Percentiles rank a stretch among this genome's conserved stretches.
Evolutionary conservation across 2,888 invertebrate genomes (phyloP).

Genomic region (Cantharis nigra): DNA sequence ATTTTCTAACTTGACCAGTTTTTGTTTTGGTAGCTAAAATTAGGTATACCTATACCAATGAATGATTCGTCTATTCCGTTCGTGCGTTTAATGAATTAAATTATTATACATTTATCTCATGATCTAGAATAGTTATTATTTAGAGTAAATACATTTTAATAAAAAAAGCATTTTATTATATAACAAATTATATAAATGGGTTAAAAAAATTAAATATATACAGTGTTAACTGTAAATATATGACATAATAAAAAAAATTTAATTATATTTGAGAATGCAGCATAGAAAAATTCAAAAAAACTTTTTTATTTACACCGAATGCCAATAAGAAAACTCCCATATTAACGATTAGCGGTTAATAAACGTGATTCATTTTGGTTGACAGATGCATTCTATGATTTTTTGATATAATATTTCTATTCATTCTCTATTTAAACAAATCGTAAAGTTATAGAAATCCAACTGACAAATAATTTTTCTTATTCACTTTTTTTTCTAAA

Average conservation of each 20-base stretch:
- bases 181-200: not conserved
- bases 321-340: not conserved
- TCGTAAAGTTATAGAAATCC: slow-evolving; percentile 8
- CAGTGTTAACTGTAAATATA: not conserved
- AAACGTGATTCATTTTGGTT: slow-evolving; percentile 2
- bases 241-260: not conserved
- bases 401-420: slow-evolving; percentile 14
- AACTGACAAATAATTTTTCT: slow-evolving; percentile 5
- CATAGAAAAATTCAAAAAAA: not conserved
- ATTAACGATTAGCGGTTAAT: slow-evolving; percentile 9
- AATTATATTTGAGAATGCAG: not conserved
- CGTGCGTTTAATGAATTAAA: not conserved
- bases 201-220: not conserved
- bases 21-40: not conserved
- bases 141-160: not conserved
- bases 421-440: slow-evolving; percentile 11
- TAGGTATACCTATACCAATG: not conserved
- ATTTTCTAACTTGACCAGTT: not conserved
- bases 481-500: not conserved
- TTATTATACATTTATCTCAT: not conserved
- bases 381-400: slow-evolving; percentile 10
- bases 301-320: not conserved
- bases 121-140: not conserved
- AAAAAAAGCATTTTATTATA: not conserved
- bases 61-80: not conserved